Evolutionary conservation across 1,140 invertebrate species (phyloP).

Genomic region (Drosophila insularis): DNA sequence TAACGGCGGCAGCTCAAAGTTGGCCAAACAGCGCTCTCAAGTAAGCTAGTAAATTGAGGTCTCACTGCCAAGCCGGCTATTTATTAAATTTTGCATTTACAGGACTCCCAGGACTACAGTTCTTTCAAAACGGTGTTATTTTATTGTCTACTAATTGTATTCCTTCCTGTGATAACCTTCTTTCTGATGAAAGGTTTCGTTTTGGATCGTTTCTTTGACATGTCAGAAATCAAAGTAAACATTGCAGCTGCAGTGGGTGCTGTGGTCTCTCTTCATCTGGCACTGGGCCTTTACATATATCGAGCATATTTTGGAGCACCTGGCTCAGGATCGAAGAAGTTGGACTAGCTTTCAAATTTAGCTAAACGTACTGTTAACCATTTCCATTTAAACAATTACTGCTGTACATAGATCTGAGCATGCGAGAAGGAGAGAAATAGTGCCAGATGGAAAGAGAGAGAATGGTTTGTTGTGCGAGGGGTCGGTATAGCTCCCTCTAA

Average conservation of each 20-base stretch:
- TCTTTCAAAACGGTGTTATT: slow-evolving; percentile 86
- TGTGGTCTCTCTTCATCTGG: slow-evolving; percentile 88
- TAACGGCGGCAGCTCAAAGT: slow-evolving; percentile 21
- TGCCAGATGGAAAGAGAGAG: slow-evolving; percentile 22
- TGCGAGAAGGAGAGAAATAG: slow-evolving; percentile 26
- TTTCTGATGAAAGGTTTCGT: slow-evolving; percentile 85
- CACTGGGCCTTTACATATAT: slow-evolving; percentile 90
- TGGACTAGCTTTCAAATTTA: slow-evolving; percentile 32
- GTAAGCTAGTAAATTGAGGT: slow-evolving; percentile 31
- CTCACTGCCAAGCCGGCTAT: slow-evolving; percentile 36
- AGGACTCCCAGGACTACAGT: slow-evolving; percentile 83
- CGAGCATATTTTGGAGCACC: slow-evolving; percentile 86
- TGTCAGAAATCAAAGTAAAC: slow-evolving; percentile 87
- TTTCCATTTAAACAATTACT: slow-evolving; percentile 39
- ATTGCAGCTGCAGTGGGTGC: slow-evolving; percentile 89
- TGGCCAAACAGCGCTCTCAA: slow-evolving; percentile 55
- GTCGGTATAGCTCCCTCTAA: slow-evolving; percentile 35
- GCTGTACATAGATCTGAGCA: slow-evolving; percentile 40
- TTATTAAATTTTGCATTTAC: slow-evolving; percentile 14
- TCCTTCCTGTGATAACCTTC: slow-evolving; percentile 86
- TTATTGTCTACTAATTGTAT: slow-evolving; percentile 86
- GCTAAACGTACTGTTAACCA: slow-evolving; percentile 33
- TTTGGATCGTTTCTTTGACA: slow-evolving; percentile 84
- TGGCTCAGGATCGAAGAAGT: slow-evolving; percentile 43
- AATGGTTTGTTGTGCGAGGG: not conserved